These are phyloP conservation scores for Phalacrocorax aristotelis DNA, from an alignment of 2,113 vertebrate species.

Conservation along the genomic window DNA sequence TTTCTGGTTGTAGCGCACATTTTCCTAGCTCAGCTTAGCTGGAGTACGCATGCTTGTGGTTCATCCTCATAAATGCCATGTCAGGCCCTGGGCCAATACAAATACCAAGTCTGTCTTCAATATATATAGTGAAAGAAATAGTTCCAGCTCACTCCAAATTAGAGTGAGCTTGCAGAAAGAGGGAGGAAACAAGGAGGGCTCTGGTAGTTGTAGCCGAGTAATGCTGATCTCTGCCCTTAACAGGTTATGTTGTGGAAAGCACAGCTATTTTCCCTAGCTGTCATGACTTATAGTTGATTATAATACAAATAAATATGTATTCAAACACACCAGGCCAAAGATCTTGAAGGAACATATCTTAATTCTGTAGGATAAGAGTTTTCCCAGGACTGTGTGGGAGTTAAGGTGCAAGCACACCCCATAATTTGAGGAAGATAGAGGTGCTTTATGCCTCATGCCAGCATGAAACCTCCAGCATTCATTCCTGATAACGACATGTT, in stretches of 20 bases:
- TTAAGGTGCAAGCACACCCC: neutral
- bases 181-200: neutral
- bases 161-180: neutral
- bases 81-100: constrained; percentile 7
- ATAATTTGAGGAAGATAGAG: neutral
- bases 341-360: neutral
- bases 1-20: neutral
- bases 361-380: neutral
- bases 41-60: neutral
- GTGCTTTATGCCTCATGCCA: neutral
- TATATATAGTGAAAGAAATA: neutral
- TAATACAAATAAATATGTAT: neutral
- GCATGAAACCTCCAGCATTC: neutral
- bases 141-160: neutral
- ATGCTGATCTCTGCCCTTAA: neutral
- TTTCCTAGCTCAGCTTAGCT: neutral
- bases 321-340: neutral
- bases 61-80: constrained; percentile 8
- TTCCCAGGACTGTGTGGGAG: neutral
- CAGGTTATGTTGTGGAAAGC: neutral
- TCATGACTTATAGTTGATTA: neutral
- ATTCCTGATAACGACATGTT: neutral
- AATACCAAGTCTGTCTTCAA: constrained; percentile 14
- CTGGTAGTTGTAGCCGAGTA: neutral
- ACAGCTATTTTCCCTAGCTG: neutral